Percentiles rank a stretch among this genome's conserved stretches.
Evolutionary conservation across 2,797 vertebrate species (phyloP).

Genomic region (Calcarius lapponicus): DNA sequence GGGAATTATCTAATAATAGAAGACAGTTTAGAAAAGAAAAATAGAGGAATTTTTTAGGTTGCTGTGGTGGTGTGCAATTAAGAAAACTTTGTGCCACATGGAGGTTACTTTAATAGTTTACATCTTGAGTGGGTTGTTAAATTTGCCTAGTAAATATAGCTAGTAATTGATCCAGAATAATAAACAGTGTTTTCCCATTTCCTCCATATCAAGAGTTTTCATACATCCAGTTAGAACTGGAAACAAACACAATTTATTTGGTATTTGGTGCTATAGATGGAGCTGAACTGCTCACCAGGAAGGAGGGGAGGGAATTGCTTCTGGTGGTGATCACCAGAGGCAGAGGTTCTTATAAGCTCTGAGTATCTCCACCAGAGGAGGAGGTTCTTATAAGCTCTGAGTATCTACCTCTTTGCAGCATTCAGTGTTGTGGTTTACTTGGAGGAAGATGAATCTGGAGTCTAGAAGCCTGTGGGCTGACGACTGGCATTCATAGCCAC

Average conservation of each 20-base stretch:
- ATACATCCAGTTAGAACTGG: background rate
- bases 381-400: background rate
- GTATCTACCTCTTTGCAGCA: background rate
- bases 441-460: background rate
- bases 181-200: background rate
- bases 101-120: background rate
- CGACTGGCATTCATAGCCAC: background rate
- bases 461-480: conserved; percentile 16
- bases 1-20: background rate
- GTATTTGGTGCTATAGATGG: background rate
- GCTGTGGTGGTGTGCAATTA: background rate
- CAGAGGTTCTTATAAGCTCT: background rate
- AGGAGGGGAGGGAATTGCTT: background rate
- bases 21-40: background rate
- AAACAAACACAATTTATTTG: background rate
- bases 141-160: background rate
- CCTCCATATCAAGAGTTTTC: background rate
- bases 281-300: background rate
- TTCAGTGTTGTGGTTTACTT: conserved; percentile 15
- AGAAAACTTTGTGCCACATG: background rate
- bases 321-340: background rate
- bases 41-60: background rate
- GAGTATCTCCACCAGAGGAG: background rate
- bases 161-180: background rate
- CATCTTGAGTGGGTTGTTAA: background rate